Evolutionary conservation across 2,888 invertebrate species (phyloP), one percentile per base, ranked within the genome.

Genomic region (Mellilla xanthometata): DNA sequence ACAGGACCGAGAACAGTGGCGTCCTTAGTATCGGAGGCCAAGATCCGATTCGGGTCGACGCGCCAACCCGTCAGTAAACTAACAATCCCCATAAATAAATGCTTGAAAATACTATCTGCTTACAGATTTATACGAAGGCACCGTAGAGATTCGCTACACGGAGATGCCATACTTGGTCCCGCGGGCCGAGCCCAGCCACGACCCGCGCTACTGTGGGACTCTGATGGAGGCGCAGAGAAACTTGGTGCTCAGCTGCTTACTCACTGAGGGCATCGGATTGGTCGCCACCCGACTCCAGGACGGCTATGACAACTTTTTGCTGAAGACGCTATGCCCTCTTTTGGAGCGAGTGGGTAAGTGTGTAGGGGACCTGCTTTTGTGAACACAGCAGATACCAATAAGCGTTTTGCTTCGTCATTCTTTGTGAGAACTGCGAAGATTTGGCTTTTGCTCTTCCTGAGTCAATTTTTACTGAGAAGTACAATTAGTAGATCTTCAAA

Each of bases 331-430:
- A 27, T 95, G 94, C 58, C 77, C 92, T 36, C 76, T 95, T 12
- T 74, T 96, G 35, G 94, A 95, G 68, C 91, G 93, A 78, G 93
- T 94, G 43, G 95, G 95, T 94, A 10, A 65, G 80, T 4, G n/a
- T n/a, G n/a, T n/a, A n/a, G n/a, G n/a, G n/a, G n/a, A n/a, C n/a
- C n/a, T n/a, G n/a, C n/a, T n/a, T n/a, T n/a, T n/a, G n/a, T n/a
- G n/a, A n/a, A n/a, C n/a, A n/a, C n/a, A n/a, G n/a, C n/a, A n/a
- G n/a, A n/a, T n/a, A n/a, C n/a, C n/a, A n/a, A n/a, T n/a, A n/a
- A n/a, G n/a, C n/a, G n/a, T n/a, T n/a, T n/a, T n/a, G n/a, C n/a
- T n/a, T n/a, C n/a, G n/a, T n/a, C n/a, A n/a, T n/a, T n/a, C n/a
- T n/a, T n/a, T n/a, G n/a, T n/a, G n/a, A n/a, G n/a, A n/a, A n/a